These are phyloP conservation scores for Pseudomugil tenellus DNA, from an alignment of 2,797 vertebrate genomes.

Conservation along the genomic window DNA sequence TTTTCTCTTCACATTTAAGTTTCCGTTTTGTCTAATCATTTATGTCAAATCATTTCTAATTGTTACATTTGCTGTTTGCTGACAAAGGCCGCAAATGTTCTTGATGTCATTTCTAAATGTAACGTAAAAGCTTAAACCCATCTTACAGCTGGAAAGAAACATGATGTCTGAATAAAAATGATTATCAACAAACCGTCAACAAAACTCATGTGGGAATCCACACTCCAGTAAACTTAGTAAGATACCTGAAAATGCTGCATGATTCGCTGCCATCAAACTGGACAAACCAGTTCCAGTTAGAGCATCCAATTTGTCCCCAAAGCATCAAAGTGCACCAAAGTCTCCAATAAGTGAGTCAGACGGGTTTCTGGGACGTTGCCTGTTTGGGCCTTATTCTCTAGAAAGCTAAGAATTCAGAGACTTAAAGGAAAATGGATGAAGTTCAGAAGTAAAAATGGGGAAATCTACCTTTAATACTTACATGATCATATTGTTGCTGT, in stretches of 20 bases:
- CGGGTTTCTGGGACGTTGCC: background rate
- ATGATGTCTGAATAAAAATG: background rate
- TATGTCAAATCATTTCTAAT: background rate
- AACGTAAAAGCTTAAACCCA: background rate
- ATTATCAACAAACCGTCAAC: background rate
- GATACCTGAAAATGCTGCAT: background rate
- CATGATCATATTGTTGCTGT: background rate
- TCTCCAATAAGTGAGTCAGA: background rate
- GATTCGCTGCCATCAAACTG: background rate
- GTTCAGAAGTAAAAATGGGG: background rate
- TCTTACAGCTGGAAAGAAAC: background rate
- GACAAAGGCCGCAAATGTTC: background rate
- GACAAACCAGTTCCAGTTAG: background rate
- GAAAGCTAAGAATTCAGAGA: background rate
- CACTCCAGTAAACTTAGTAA: no score
- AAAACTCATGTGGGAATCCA: no score
- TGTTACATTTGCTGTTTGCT: background rate
- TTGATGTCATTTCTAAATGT: background rate
- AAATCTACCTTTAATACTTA: slow-evolving; percentile 3
- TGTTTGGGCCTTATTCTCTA: background rate
- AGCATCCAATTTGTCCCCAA: background rate
- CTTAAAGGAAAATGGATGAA: background rate
- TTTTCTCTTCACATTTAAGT: background rate
- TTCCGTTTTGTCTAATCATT: background rate
- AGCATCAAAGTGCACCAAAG: background rate